A percentile compares a stretch with the other conserved stretches of the same genome.
phyloP scores from a whole-genome alignment of 1,140 invertebrate genomes.

The Drosophila sechellia region DNA sequence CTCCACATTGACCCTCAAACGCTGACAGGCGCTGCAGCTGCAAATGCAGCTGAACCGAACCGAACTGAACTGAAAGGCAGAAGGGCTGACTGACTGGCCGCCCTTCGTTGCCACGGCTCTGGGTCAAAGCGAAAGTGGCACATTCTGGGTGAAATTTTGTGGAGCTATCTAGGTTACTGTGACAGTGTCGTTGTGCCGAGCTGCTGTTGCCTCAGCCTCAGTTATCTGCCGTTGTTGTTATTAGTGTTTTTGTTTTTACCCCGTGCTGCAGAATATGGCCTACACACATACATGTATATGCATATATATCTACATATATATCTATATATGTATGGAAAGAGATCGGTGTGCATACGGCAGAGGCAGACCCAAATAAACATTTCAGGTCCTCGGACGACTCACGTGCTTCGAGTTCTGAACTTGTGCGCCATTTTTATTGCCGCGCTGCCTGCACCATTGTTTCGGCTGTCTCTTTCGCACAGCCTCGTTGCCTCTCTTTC shows the following conservation, averaged over 20 bases:
- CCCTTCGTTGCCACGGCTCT: conserved; percentile 73
- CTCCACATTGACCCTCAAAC: conserved; percentile 77
- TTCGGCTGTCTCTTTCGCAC: conserved; percentile 30
- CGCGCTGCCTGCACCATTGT: conserved; percentile 71
- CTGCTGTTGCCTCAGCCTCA: conserved; percentile 20
- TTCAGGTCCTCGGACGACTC: conserved; percentile 67
- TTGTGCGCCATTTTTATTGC: conserved; percentile 82
- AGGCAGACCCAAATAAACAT: conserved; percentile 73
- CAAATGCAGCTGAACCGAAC: conserved; percentile 17
- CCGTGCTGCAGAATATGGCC: conserved; percentile 67
- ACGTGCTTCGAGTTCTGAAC: conserved; percentile 75
- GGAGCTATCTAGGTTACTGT: conserved; percentile 81
- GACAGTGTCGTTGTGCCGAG: conserved; percentile 61
- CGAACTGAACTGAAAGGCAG: conserved; percentile 8
- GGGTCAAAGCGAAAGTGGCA: conserved; percentile 82
- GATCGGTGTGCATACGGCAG: conserved; percentile 45
- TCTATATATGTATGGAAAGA: not conserved
- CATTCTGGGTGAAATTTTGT: conserved; percentile 80
- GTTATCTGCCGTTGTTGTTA: conserved; percentile 31
- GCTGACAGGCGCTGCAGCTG: conserved; percentile 36
- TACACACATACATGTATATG: conserved; percentile 51
- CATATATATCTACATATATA: conserved; percentile 10
- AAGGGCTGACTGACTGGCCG: conserved; percentile 20
- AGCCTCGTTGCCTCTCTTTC: not conserved
- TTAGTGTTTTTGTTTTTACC: conserved; percentile 47